A percentile compares a stretch with the other conserved stretches of the same genome.
Conservation (phyloP, 2,888 invertebrate genomes). For the Acleris cristana region DNA sequence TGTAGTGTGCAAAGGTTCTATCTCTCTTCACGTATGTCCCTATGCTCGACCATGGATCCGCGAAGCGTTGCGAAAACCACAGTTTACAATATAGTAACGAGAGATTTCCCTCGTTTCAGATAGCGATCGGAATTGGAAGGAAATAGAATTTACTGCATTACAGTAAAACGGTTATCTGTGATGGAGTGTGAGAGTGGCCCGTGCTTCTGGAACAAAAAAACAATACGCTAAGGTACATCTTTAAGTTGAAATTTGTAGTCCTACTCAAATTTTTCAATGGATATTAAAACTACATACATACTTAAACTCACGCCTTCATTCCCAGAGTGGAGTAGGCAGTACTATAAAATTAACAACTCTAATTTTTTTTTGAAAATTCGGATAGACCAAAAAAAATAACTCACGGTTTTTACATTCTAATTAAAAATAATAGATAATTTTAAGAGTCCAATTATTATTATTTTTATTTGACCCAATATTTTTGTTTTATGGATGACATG, state of each 20-base stretch:
- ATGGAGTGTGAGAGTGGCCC: constrained; percentile 60
- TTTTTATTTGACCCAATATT: no score
- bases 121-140: constrained; percentile 51
- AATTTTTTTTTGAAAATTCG: no score
- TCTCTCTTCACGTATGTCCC: no score
- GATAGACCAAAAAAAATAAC: no score
- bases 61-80: constrained; percentile 31
- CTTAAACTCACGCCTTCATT: no score
- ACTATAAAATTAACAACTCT: no score
- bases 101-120: constrained; percentile 71
- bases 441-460: no score
- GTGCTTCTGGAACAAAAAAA: constrained; percentile 54
- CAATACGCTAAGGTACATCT: constrained; percentile 61
- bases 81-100: constrained; percentile 47
- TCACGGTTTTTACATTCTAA: no score
- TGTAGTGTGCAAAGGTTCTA: background rate
- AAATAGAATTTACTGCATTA: constrained; percentile 47
- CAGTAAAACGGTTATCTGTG: constrained; percentile 53
- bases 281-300: background rate
- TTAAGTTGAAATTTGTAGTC: constrained; percentile 9
- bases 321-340: no score
- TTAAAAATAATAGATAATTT: no score
- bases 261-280: background rate
- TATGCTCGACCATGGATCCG: background rate
- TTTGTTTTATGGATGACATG: no score